Evolutionary conservation across 2,888 invertebrate species (phyloP).

Genomic region (Drosophila peninsularis): DNA sequence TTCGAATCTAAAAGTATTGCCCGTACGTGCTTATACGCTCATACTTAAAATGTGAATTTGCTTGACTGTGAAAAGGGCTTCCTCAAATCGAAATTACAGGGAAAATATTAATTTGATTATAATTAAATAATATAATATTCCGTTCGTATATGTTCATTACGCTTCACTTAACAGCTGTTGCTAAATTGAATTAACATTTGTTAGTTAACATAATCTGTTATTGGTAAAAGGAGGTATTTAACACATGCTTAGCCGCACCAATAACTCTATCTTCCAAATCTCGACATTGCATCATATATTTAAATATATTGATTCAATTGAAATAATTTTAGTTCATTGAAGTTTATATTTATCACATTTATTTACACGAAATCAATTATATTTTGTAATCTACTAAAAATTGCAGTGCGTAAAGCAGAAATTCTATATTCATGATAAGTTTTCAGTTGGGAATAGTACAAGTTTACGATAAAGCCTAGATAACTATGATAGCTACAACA

Average conservation of each 20-base stretch:
- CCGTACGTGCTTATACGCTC: neutral
- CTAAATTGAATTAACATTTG: neutral
- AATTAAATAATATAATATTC: neutral
- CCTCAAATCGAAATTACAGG: neutral
- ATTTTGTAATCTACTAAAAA: no score
- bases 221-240: no score
- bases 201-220: neutral
- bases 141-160: neutral
- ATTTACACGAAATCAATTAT: no score
- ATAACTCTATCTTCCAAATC: no score
- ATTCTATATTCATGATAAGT: neutral
- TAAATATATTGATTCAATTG: no score
- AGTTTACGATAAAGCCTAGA: neutral
- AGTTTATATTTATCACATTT: no score
- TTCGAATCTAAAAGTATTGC: neutral
- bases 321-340: no score
- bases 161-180: neutral
- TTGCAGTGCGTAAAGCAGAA: neutral
- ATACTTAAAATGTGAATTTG: neutral
- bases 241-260: no score
- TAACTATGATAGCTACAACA: neutral
- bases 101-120: neutral
- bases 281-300: no score
- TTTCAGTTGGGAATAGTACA: neutral
- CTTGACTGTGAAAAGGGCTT: neutral